A percentile compares a stretch with the other conserved stretches of the same genome.
Conservation (phyloP, 2,113 vertebrate genomes). For the Melierax canorus region DNA sequence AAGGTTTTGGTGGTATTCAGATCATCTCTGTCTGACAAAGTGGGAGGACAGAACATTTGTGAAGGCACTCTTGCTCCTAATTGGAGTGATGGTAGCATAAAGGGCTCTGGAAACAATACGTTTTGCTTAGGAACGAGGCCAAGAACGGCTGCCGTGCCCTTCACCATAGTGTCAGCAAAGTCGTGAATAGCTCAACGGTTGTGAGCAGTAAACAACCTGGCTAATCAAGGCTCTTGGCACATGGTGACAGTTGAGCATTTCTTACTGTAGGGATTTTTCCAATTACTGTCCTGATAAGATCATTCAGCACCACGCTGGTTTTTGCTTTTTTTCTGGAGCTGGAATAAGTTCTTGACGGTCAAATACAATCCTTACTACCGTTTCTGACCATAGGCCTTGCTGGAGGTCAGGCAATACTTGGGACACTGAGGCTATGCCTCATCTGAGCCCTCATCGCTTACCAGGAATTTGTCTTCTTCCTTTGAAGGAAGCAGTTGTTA, state of each 20-base stretch:
- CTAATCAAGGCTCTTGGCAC: slow-evolving; percentile 34
- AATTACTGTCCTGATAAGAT: slow-evolving; percentile 22
- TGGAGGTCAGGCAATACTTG: not conserved
- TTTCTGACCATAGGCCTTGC: not conserved
- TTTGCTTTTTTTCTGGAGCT: not conserved
- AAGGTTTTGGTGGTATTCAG: slow-evolving; percentile 15
- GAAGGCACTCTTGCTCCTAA: slow-evolving; percentile 41
- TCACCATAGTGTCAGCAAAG: slow-evolving; percentile 34
- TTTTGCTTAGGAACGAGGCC: not conserved
- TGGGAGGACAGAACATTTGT: slow-evolving; percentile 47
- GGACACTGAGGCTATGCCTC: not conserved
- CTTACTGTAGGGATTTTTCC: slow-evolving; percentile 12
- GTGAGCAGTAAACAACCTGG: slow-evolving; percentile 48
- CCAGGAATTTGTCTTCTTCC: not conserved
- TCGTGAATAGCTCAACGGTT: not conserved
- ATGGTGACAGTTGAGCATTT: slow-evolving; percentile 7
- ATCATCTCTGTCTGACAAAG: slow-evolving; percentile 29
- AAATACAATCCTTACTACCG: not conserved
- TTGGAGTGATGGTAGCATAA: slow-evolving; percentile 49
- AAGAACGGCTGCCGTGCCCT: not conserved
- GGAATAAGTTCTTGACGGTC: not conserved
- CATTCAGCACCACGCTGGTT: not conserved
- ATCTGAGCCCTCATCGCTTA: not conserved
- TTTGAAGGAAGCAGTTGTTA: not conserved
- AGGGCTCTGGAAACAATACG: not conserved